phyloP scores from a whole-genome alignment of 2,797 vertebrate genomes.

The Brachyalestes nurse region DNA sequence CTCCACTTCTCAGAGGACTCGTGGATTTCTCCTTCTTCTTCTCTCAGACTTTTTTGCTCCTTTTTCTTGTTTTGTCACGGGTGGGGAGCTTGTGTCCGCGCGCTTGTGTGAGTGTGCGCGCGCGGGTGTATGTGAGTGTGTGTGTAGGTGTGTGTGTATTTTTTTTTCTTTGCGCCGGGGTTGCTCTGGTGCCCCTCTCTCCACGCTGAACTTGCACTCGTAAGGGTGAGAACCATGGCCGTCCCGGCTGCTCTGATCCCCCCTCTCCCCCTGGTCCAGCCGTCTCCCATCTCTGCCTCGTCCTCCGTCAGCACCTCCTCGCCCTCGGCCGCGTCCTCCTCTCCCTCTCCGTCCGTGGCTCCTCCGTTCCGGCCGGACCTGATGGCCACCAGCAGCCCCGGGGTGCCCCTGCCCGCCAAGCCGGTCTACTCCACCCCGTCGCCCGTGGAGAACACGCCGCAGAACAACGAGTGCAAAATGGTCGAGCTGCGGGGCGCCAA shows the following conservation, averaged over 20 bases:
- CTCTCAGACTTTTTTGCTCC: conserved; percentile 68
- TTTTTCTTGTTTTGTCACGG: conserved; percentile 38
- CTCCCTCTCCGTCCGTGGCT: conserved; percentile 84
- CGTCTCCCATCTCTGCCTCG: conserved; percentile 88
- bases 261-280: conserved; percentile 87
- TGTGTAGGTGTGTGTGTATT: not conserved
- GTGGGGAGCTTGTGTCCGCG: not conserved
- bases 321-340: conserved; percentile 86
- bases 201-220: conserved; percentile 80
- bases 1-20: conserved; percentile 82
- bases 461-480: conserved; percentile 99
- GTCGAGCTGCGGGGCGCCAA: conserved; percentile 96
- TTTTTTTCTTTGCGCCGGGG: conserved; percentile 51
- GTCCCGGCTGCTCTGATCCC: conserved; percentile 96
- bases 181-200: conserved; percentile 55
- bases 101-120: not conserved
- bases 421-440: conserved; percentile 98
- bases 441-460: conserved; percentile 97
- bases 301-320: conserved; percentile 83
- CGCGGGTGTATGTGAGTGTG: not conserved
- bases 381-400: conserved; percentile 81
- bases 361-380: conserved; percentile 90
- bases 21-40: conserved; percentile 70
- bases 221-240: conserved; percentile 88
- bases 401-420: conserved; percentile 85